phyloP scores from a whole-genome alignment of 2,888 invertebrate species.

The Microctonus hyperodae region DNA sequence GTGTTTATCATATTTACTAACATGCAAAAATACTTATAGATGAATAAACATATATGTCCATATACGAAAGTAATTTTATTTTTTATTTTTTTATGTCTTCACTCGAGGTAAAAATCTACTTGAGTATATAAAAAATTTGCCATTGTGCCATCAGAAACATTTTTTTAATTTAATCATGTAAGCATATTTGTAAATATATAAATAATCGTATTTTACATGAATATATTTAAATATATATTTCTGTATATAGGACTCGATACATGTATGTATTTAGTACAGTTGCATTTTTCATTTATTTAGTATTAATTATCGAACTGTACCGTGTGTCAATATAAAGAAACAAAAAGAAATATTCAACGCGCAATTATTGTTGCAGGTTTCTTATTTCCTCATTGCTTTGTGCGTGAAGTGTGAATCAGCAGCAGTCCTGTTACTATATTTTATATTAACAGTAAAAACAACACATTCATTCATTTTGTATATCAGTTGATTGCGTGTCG shows the following conservation, averaged over 20 bases:
- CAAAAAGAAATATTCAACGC: background rate
- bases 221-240: background rate
- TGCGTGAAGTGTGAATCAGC: background rate
- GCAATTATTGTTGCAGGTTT: background rate
- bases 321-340: background rate
- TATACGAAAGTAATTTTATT: too few species aligned
- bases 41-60: too few species aligned
- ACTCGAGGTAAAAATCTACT: too few species aligned
- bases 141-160: background rate
- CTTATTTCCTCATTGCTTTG: background rate
- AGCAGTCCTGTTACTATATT: background rate
- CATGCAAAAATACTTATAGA: too few species aligned
- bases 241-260: background rate
- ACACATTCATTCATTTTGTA: constrained; percentile 5
- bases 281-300: too few species aligned
- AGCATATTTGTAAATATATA: too few species aligned
- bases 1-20: too few species aligned
- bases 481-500: constrained; percentile 15
- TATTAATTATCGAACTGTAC: too few species aligned
- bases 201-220: background rate
- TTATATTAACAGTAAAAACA: background rate
- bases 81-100: too few species aligned
- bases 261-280: background rate
- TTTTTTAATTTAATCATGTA: background rate
- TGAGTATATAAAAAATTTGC: too few species aligned